Base-by-base conservation (phyloP, 2,113 vertebrate genomes). In the Lanius collurio region DNA sequence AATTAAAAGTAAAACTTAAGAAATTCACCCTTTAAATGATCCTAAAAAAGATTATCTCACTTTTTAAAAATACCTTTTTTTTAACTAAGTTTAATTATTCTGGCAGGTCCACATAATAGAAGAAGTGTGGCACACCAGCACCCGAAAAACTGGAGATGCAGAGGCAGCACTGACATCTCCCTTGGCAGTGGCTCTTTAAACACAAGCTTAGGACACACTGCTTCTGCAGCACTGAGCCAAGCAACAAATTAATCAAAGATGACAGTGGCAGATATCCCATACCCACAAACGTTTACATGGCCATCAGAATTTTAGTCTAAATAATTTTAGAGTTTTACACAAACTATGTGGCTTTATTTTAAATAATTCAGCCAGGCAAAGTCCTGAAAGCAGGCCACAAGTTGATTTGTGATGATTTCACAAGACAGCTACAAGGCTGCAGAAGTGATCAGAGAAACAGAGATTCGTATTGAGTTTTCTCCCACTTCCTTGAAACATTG, bases 361-460 rank as follows among this genome's bases (percentile, higher is more conserved):
- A 46, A 70, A 63, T 57, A 62, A 89, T 53, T 68, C 7, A 33
- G 22, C 14, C 7, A 26, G 3, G 7, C 15, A 55, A 52, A 70
- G 26, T 19, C 23, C 76, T 56, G 15, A 35, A 53, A 49, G 91
- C 11, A 83, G 57, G 37, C 27, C 17, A 28, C 19, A 19, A 44
- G 37, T 9, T 56, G 33, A 21, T 24, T 7, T 18, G 49, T 4
- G 2, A 9, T 12, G 23, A 55, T 28, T 83, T 63, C 84, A 69
- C 11, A 6, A 8, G 37, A 39, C 28, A 46, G 11, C 12, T 31
- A 70, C 0, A 0, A n/a, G 23, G 55, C 4, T 44, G 68, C 68
- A 87, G 50, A 83, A 63, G 35, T 3, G 26, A 91, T 39, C 42
- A 81, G n/a, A 60, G 56, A 59, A 62, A 75, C 4, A 47, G 18